Evolutionary conservation across 2,797 vertebrate species (phyloP), one percentile per base, ranked within the genome.

Genomic region (Microctenopoma stevenorrisi): DNA sequence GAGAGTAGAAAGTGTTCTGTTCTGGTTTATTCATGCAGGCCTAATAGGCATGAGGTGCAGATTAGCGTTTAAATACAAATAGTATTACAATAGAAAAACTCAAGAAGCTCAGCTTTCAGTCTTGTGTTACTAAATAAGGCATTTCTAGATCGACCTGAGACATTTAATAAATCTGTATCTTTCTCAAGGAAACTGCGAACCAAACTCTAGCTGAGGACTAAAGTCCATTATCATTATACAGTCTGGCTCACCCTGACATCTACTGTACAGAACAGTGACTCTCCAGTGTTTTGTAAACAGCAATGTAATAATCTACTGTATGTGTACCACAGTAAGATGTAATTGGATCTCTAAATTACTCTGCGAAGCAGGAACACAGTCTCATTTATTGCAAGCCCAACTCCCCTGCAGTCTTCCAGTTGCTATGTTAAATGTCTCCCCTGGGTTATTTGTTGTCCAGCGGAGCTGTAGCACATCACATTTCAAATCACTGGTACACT

Each of bases 371-470:
- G 33, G 6, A 56, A 62, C 25, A 60, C n/a, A 30, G 37, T 50
- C 43, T 57, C 2, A 51, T 40, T 40, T 16, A n/a, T 55, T 64
- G 44, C 9, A 35, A 9, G 26, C 12, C 43, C 15, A 49, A 51
- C 16, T 47, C n/a, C 52, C 5, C 28, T 35, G 6, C 5, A 56
- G 9, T 50, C 18, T n/a, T 38, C 51, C 54, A 56, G 22, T 46
- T 55, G 50, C 15, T 51, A 46, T 70, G 49, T 79, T 51, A 78
- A 72, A 66, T 63, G 50, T 60, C 49, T 65, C 25, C 52, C 5
- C 5, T 53, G 9, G 49, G 60, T 25, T 49, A 38, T 49, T 57
- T n/a, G n/a, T 57, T 30, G 2, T 52, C 42, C n/a, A 37, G 44
- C 40, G 55, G 26, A 64, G 9, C 47, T 11, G 10, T 18, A 64